These are phyloP conservation scores for Psilopsiagon aymara DNA, from an alignment of 2,113 vertebrate genomes.

Conservation along the genomic window DNA sequence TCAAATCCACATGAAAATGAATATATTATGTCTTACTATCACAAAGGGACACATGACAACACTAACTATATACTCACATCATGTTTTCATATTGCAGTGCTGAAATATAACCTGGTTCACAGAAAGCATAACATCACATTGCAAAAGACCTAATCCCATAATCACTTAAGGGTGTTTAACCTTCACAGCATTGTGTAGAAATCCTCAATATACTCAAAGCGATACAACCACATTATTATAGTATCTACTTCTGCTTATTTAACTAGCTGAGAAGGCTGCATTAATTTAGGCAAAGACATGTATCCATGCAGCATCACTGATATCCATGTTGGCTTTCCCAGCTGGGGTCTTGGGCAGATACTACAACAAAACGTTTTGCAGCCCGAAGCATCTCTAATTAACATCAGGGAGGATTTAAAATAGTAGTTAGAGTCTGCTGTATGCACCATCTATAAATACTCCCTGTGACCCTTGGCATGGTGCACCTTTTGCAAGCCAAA, in stretches of 20 bases:
- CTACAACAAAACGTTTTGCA: background rate
- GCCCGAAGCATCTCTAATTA: background rate
- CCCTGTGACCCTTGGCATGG: accelerated
- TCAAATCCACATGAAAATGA: background rate
- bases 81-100: background rate
- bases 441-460: too few relatives aligned
- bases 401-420: background rate
- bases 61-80: background rate
- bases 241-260: background rate
- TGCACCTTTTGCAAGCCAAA: background rate
- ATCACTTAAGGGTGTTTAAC: background rate
- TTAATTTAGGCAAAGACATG: background rate
- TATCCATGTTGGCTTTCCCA: background rate
- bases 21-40: background rate
- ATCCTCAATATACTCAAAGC: background rate
- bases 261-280: background rate
- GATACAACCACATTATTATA: accelerated
- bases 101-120: background rate
- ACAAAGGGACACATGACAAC: background rate
- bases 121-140: accelerated
- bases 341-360: background rate
- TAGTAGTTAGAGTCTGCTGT: background rate
- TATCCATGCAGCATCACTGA: accelerated
- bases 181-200: accelerated
- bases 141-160: background rate